Evolutionary conservation across 2,113 vertebrate genomes (phyloP), one percentile per base, ranked within the genome.

Genomic region (Triplophysa dalaica): DNA sequence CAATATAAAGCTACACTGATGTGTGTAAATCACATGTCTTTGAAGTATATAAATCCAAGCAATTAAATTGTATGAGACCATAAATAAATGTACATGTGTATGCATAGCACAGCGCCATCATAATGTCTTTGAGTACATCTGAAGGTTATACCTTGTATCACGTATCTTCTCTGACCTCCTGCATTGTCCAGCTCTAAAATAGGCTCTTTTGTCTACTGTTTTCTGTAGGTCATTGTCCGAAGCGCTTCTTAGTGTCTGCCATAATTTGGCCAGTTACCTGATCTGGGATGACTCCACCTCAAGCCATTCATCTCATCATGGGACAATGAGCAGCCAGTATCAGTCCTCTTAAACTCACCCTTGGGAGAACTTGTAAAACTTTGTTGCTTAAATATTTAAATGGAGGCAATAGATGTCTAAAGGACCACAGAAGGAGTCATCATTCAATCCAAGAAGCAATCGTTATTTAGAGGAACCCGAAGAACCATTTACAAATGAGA

Each of bases 171-270:
- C 88, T 90, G 93, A 93, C 90, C 91, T 94, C 91, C 89, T 26
- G 90, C 91, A 95, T 94, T 95, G 92, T 94, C 89, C 92, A 77
- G 84, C 87, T 87, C 80, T 86, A 94, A 92, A 96, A 95, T 94
- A 87, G 91, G 43, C 86, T 83, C 92, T 91, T 93, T 94, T 95
- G 94, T 96, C 88, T 92, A 85, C 88, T 80, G 75, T 85, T 92
- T 91, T 92, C 92, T 90, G 88, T 89, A 87, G 91, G 90, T 91
- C 93, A 94, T 94, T 94, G 91, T 91, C 86, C 90, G 88, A 92
- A 94, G 90, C 92, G 90, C 93, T 92, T 95, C 92, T 95, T 94
- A 93, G 93, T 93, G 94, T 95, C 93, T 92, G 89, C 93, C 94
- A 93, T 93, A 95, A 94, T 94, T 95, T 93, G 91, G 91, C 87